Percentiles rank a stretch among this genome's conserved stretches.
phyloP scores from a whole-genome alignment of 2,888 invertebrate genomes.

The Disparrhopalites patrizii region DNA sequence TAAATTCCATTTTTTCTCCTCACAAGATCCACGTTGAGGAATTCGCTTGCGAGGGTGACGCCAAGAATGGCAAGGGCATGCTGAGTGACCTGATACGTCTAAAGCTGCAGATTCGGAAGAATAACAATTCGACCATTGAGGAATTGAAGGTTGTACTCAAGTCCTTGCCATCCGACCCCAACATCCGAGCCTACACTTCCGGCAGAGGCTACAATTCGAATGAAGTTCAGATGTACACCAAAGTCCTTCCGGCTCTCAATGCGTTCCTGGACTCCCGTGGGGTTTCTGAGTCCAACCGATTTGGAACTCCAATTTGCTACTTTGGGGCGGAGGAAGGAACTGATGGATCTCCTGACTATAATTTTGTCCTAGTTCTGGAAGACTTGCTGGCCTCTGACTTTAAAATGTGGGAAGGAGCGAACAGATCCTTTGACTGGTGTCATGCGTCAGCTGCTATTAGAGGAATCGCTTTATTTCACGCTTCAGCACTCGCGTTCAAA shows the following conservation, averaged over 20 bases:
- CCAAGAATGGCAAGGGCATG: not conserved
- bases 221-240: not conserved
- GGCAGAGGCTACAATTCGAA: constrained; percentile 1
- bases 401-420: constrained; percentile 1
- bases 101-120: not conserved
- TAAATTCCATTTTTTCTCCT: not conserved
- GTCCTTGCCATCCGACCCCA: not conserved
- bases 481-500: not conserved
- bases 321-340: not conserved
- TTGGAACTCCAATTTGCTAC: constrained; percentile 1
- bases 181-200: not conserved
- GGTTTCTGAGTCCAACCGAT: not conserved
- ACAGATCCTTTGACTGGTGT: constrained; percentile 2
- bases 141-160: not conserved
- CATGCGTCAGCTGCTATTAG: not conserved
- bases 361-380: constrained; percentile 3
- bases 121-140: not conserved
- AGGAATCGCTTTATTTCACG: constrained; percentile 1
- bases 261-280: constrained; percentile 3
- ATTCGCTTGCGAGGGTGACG: not conserved
- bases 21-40: not conserved
- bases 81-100: not conserved
- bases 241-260: not conserved
- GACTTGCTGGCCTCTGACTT: not conserved
- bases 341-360: not conserved